Evolutionary conservation across 2,888 invertebrate genomes (phyloP).

Genomic region (Ichneumoninae sp.): DNA sequence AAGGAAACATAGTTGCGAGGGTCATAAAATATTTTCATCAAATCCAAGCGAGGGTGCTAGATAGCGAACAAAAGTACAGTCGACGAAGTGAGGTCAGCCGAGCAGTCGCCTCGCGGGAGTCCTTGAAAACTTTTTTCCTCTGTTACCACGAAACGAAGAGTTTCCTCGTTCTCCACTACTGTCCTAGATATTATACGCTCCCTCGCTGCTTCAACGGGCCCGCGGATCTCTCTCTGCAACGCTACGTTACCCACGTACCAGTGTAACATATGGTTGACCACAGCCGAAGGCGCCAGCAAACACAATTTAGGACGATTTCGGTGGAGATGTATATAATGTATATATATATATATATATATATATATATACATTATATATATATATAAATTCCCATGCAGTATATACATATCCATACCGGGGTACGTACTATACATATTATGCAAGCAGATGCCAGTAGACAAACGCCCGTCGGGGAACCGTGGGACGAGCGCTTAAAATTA

Average conservation of each 20-base stretch:
- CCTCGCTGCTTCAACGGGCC: slow-evolving; percentile 5
- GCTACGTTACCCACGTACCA: slow-evolving; percentile 1
- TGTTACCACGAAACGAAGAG: slow-evolving; percentile 43
- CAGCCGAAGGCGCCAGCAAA: slow-evolving; percentile 25
- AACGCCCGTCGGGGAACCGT: neutral
- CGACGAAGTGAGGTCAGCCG: slow-evolving; percentile 40
- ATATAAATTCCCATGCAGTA: neutral
- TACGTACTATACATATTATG: slow-evolving; percentile 5
- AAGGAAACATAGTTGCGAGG: neutral
- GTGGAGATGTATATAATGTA: slow-evolving; percentile 3
- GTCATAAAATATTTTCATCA: slow-evolving; percentile 43
- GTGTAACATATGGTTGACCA: slow-evolving; percentile 38
- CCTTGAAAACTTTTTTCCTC: slow-evolving; percentile 56
- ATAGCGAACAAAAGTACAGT: slow-evolving; percentile 1
- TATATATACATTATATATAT: slow-evolving; percentile 18
- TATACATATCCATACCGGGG: neutral
- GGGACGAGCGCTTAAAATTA: slow-evolving; percentile 31
- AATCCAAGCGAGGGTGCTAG: neutral
- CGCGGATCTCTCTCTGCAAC: slow-evolving; percentile 4
- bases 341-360: neutral
- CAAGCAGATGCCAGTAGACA: slow-evolving; percentile 7
- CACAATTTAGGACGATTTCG: slow-evolving; percentile 37
- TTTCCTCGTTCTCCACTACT: slow-evolving; percentile 32
- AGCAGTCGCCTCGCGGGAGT: slow-evolving; percentile 50
- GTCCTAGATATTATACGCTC: slow-evolving; percentile 30